Evolutionary conservation across 1,140 invertebrate species (phyloP), one percentile per base, ranked within the genome.

Genomic region (Bombus superbus): DNA sequence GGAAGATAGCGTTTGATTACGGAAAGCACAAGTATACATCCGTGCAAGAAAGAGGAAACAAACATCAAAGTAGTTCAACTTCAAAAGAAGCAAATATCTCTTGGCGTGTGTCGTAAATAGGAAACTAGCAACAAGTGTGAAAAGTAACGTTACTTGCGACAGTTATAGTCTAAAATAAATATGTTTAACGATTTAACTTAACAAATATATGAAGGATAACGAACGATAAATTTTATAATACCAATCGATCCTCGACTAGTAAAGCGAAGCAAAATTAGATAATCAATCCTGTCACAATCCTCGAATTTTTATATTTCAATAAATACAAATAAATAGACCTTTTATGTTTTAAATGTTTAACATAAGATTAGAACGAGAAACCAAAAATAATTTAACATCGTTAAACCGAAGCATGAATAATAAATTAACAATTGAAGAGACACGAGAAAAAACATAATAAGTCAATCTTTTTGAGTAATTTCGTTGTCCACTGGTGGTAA

Each of bases 201-300:
- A 80, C 44, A 84, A 79, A 79, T 79, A 72, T 42, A 83, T 71
- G 62, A 35, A 69, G 59, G 42, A 42, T 6, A 76, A 83, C n/a
- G n/a, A 44, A 18, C 35, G 5, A 75, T 57, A 38, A n/a, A 72
- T 59, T 11, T 18, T 62, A 15, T 44, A 38, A 44, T 2, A 64
- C 8, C 25, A 11, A 62, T 32, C 8, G 10, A n/a, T 25, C 38
- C 0, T 15, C 79, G 6, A 38, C n/a, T 69, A 40, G 28, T 53
- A 57, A 38, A n/a, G 15, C 10, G 6, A 18, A 35, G 32, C 35
- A 44, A 22, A 59, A 59, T 59, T 53, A 53, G 47, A 53, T 53
- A 15, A 53, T 38, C 25, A 69, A 22, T 53, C 47, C 18, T 53
- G 47, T 13, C 5, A 1, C 13, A 57, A 25, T 57, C 22, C 18